phyloP scores from a whole-genome alignment of 2,797 vertebrate species.

The Pantherophis vulpinus region DNA sequence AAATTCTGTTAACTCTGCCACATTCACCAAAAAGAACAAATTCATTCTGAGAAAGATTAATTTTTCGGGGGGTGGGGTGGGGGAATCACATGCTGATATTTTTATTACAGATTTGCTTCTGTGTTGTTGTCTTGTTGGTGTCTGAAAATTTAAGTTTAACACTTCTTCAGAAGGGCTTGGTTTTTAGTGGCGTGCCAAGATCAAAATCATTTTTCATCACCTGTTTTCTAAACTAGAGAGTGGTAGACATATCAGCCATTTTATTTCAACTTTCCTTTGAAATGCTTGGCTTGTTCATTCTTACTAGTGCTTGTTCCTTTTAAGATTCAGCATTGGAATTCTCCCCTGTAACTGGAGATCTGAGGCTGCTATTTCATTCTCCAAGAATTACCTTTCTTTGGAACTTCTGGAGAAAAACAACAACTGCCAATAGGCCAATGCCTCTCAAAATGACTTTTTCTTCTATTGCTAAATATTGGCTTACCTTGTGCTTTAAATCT shows the following conservation, averaged over 20 bases:
- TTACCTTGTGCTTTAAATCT: not conserved
- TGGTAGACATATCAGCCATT: not conserved
- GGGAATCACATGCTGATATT: not conserved
- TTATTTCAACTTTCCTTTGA: not conserved
- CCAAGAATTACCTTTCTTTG: not conserved
- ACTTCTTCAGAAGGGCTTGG: not conserved
- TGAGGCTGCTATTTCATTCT: not conserved
- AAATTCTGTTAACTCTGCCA: not conserved
- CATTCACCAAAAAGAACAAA: constrained; percentile 27
- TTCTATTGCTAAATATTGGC: not conserved
- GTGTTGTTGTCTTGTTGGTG: not conserved
- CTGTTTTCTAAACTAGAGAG: not conserved
- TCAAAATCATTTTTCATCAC: not conserved
- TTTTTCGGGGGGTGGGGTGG: not conserved
- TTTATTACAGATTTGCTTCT: not conserved
- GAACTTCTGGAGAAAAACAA: too few relatives aligned
- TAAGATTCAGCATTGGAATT: not conserved
- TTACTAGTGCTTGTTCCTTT: not conserved
- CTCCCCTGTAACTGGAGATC: not conserved
- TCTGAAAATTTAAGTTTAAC: not conserved
- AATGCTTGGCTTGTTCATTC: not conserved
- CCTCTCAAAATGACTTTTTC: not conserved
- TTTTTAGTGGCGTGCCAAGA: not conserved
- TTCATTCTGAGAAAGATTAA: not conserved
- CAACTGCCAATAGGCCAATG: not conserved